These are phyloP conservation scores for Babylonia areolata DNA, from an alignment of 1,140 invertebrate genomes.

Conservation along the genomic window DNA sequence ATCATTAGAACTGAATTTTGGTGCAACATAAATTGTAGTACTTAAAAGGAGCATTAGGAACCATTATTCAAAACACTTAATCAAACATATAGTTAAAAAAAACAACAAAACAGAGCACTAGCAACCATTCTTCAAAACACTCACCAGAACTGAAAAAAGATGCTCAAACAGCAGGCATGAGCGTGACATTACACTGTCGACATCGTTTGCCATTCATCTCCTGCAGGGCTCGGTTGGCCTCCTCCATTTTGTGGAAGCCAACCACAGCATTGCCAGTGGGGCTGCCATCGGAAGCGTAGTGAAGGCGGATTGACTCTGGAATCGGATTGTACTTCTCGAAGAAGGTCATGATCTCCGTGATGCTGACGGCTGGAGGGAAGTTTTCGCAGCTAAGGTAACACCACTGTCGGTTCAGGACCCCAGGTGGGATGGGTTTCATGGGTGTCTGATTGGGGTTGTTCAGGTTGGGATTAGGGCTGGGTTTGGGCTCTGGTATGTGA, in stretches of 20 bases:
- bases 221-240: conserved; percentile 85
- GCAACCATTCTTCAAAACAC: neutral
- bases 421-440: conserved; percentile 47
- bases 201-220: conserved; percentile 72
- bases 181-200: conserved; percentile 47
- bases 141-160: neutral
- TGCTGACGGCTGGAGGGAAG: conserved; percentile 88
- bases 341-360: conserved; percentile 91
- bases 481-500: neutral
- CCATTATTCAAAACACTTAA: neutral
- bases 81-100: neutral
- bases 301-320: conserved; percentile 70
- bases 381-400: conserved; percentile 79
- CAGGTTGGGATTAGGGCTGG: neutral
- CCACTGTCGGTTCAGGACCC: conserved; percentile 51
- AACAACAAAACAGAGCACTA: neutral
- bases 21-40: neutral
- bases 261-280: conserved; percentile 93
- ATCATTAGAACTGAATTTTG: neutral
- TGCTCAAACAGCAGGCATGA: conserved; percentile 40
- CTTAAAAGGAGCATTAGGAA: neutral
- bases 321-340: conserved; percentile 79
- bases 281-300: conserved; percentile 71
- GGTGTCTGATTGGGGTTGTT: neutral
- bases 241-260: conserved; percentile 84